These are phyloP conservation scores for Sarcophaga bullata DNA, from an alignment of 1,140 invertebrate genomes.

Conservation along the genomic window DNA sequence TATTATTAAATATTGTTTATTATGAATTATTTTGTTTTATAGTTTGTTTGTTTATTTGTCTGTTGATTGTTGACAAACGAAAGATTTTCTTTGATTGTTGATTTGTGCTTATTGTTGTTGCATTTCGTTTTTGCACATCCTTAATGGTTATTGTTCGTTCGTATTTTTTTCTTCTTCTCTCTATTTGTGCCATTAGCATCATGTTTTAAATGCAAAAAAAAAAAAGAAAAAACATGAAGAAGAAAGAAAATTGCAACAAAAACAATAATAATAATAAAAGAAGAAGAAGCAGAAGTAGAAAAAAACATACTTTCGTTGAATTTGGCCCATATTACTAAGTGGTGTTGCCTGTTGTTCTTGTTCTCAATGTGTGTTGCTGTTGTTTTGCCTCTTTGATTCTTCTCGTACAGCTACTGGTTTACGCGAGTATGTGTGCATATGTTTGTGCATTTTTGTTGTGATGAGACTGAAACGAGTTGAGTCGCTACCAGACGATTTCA, in stretches of 20 bases:
- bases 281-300: background rate
- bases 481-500: conserved; percentile 15
- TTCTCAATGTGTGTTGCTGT: background rate
- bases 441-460: background rate
- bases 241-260: conserved; percentile 6
- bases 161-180: background rate
- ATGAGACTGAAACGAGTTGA: conserved; percentile 31
- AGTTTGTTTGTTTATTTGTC: too few relatives aligned
- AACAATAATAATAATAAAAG: background rate
- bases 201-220: background rate
- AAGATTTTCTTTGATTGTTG: too few relatives aligned
- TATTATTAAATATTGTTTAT: too few relatives aligned
- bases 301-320: conserved; percentile 8
- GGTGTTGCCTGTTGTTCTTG: conserved; percentile 10
- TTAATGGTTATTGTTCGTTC: background rate
- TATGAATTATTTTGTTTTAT: too few relatives aligned
- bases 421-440: background rate
- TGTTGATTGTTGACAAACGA: too few relatives aligned
- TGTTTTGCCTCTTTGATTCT: background rate
- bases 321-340: conserved; percentile 24
- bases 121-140: background rate
- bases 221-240: too few relatives aligned
- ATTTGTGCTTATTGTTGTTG: background rate
- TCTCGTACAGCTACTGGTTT: background rate
- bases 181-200: conserved; percentile 5